Conservation (phyloP, 1,140 invertebrate species). For the Bombus huntii region DNA sequence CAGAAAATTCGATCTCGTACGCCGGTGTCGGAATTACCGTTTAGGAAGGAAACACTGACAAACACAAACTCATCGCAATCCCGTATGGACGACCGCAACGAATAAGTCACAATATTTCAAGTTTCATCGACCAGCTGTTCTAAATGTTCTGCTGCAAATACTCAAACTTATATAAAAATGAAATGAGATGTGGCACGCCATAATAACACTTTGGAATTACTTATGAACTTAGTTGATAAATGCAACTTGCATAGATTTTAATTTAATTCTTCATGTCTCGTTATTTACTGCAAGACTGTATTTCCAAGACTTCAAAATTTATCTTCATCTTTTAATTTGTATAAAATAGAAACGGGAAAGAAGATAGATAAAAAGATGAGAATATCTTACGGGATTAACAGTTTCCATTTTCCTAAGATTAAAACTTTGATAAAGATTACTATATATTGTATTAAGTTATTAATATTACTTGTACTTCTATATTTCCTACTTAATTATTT, state of each 20-base stretch:
- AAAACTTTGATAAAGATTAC: not conserved
- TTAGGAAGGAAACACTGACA: constrained; percentile 81
- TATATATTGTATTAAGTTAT: constrained; percentile 17
- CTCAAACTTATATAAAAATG: constrained; percentile 40
- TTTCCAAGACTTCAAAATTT: constrained; percentile 8
- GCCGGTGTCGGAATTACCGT: constrained; percentile 87
- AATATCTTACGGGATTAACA: not conserved
- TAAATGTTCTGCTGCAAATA: constrained; percentile 42
- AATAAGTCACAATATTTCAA: constrained; percentile 39
- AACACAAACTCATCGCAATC: constrained; percentile 45
- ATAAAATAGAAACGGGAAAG: not conserved
- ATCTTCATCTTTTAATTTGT: not conserved
- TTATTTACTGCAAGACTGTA: constrained; percentile 29
- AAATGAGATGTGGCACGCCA: not conserved
- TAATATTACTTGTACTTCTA: constrained; percentile 28
- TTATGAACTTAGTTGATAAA: not conserved
- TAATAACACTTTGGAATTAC: not conserved
- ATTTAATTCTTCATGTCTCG: not conserved
- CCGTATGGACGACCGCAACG: constrained; percentile 23
- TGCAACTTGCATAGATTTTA: not conserved
- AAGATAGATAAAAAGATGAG: not conserved
- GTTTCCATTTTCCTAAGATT: constrained; percentile 15
- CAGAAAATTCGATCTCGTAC: constrained; percentile 88
- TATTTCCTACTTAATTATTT: constrained; percentile 26
- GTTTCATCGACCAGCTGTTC: constrained; percentile 35